These are phyloP conservation scores for Dryococelus australis DNA, from an alignment of 2,888 invertebrate genomes.

Conservation along the genomic window DNA sequence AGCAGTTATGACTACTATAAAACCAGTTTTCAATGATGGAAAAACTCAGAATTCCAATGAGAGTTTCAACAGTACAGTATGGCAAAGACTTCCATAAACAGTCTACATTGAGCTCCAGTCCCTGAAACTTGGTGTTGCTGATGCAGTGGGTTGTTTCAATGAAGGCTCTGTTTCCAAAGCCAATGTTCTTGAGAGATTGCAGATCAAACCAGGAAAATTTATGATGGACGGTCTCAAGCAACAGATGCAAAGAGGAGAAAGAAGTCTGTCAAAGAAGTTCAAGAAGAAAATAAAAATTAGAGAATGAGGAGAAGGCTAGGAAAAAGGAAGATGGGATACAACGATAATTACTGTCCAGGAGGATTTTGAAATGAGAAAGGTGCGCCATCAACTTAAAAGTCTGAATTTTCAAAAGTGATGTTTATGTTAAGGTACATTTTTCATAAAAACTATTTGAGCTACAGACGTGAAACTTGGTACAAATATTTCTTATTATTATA, in stretches of 20 bases:
- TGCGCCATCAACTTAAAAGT: neutral
- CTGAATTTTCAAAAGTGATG: neutral
- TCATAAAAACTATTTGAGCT: neutral
- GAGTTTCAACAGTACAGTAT: slow-evolving; percentile 36
- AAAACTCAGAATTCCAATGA: slow-evolving; percentile 37
- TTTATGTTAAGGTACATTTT: neutral
- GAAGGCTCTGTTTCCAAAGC: slow-evolving; percentile 18
- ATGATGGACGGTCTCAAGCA: neutral
- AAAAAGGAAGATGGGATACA: neutral
- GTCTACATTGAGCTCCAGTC: slow-evolving; percentile 39
- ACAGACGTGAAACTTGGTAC: neutral
- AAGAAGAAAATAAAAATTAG: neutral
- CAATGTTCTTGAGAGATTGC: neutral
- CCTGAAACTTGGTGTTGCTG: slow-evolving; percentile 32
- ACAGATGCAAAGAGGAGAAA: neutral
- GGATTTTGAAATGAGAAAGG: neutral
- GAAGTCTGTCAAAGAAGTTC: neutral
- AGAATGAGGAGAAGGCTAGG: neutral
- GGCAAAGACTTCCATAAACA: slow-evolving; percentile 40
- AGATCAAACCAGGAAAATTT: neutral
- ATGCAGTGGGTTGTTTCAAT: slow-evolving; percentile 40
- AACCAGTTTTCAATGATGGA: slow-evolving; percentile 38
- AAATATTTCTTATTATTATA: too few species aligned
- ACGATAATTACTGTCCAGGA: neutral
- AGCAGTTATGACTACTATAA: slow-evolving; percentile 39